Conservation (phyloP, 2,888 invertebrate genomes). For the Agonopterix arenella region DNA sequence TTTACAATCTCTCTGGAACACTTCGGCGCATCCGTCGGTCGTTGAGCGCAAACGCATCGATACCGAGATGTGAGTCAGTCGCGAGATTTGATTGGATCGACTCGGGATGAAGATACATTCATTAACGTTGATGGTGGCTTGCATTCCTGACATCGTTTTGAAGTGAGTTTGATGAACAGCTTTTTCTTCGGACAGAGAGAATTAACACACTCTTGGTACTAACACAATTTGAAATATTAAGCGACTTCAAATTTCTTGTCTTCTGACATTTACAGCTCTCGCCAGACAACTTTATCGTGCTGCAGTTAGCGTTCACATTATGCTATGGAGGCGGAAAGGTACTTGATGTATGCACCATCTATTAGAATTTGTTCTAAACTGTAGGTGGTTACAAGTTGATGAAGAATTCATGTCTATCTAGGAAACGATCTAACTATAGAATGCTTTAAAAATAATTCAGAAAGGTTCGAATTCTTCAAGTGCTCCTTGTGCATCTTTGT, state of each 20-base stretch:
- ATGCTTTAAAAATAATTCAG: no score
- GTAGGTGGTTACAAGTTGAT: not conserved
- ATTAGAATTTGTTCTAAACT: no score
- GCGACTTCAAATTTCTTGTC: no score
- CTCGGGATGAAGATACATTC: constrained; percentile 52
- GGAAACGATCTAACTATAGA: no score
- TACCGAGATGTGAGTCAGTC: constrained; percentile 48
- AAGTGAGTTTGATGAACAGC: constrained; percentile 3
- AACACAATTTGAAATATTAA: no score
- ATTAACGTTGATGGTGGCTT: constrained; percentile 45
- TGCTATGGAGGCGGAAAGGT: no score
- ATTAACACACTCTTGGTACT: not conserved
- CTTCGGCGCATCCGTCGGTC: constrained; percentile 75
- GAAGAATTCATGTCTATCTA: constrained; percentile 4
- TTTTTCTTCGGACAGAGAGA: constrained; percentile 1
- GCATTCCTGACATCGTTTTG: constrained; percentile 32
- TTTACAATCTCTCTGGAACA: constrained; percentile 75
- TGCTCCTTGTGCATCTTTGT: no score
- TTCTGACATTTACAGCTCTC: no score
- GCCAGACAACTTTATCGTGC: no score
- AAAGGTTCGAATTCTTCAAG: no score
- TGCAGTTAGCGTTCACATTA: no score
- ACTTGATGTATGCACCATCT: no score
- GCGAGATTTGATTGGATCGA: constrained; percentile 58
- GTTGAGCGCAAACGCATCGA: constrained; percentile 68